phyloP scores from a whole-genome alignment of 2,888 invertebrate species.

The Podotricha telesiphe region DNA sequence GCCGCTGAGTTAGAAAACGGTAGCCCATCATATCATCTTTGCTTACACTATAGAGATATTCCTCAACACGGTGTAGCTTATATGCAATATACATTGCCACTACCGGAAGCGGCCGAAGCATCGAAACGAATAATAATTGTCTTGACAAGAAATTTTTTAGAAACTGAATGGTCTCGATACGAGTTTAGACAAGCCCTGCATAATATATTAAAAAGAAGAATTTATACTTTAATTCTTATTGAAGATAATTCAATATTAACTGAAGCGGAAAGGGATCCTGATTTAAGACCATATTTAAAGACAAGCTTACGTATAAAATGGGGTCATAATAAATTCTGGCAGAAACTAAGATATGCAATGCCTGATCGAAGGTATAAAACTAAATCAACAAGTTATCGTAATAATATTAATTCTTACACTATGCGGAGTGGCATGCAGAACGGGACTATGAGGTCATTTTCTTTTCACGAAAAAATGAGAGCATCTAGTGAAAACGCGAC shows the following conservation, averaged over 20 bases:
- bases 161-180: slow-evolving; percentile 96
- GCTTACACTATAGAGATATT: slow-evolving; percentile 94
- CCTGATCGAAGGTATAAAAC: slow-evolving; percentile 86
- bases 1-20: slow-evolving; percentile 94
- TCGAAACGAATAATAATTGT: slow-evolving; percentile 93
- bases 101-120: slow-evolving; percentile 94
- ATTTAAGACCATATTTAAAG: slow-evolving; percentile 93
- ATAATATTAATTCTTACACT: slow-evolving; percentile 93
- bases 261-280: slow-evolving; percentile 93
- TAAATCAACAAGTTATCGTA: slow-evolving; percentile 86
- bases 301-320: slow-evolving; percentile 92
- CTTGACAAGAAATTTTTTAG: slow-evolving; percentile 93
- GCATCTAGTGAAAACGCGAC: slow-evolving; percentile 73
- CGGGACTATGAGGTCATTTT: slow-evolving; percentile 85
- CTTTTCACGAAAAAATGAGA: slow-evolving; percentile 81
- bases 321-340: slow-evolving; percentile 97
- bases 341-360: slow-evolving; percentile 93
- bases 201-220: slow-evolving; percentile 91
- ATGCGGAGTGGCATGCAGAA: slow-evolving; percentile 86
- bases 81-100: slow-evolving; percentile 88
- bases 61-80: slow-evolving; percentile 87
- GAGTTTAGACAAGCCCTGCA: slow-evolving; percentile 95
- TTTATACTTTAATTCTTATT: slow-evolving; percentile 93
- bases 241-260: slow-evolving; percentile 91
- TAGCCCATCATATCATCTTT: slow-evolving; percentile 90